Conservation (phyloP, 2,888 invertebrate genomes). For the Pyrocoelia pectoralis region DNA sequence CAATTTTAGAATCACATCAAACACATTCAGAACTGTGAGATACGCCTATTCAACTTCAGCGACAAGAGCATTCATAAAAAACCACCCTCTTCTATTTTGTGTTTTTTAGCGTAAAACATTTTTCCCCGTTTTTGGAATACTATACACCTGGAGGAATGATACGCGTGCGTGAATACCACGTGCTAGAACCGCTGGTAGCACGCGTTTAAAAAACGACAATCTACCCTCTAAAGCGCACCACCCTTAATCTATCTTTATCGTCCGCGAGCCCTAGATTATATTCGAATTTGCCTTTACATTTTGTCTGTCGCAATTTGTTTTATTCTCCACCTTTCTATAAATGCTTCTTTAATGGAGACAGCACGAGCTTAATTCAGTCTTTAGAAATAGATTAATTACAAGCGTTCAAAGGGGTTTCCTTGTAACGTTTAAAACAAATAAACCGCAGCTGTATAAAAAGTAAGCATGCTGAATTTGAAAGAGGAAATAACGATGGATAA, state of each 20-base stretch:
- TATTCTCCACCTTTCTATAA: conserved; percentile 11
- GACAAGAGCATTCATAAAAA: conserved; percentile 25
- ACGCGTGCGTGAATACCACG: conserved; percentile 39
- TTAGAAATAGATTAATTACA: neutral
- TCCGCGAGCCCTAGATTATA: conserved; percentile 27
- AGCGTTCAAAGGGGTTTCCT: neutral
- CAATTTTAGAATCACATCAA: conserved; percentile 18
- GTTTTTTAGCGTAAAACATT: conserved; percentile 38
- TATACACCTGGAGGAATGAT: conserved; percentile 37
- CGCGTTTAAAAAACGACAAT: conserved; percentile 35
- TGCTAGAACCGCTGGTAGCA: conserved; percentile 31
- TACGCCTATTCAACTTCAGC: conserved; percentile 20
- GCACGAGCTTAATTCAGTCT: neutral
- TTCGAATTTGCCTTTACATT: conserved; percentile 24
- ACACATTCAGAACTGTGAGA: neutral
- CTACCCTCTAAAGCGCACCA: conserved; percentile 27
- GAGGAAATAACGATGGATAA: conserved; percentile 28
- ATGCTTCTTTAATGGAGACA: conserved; percentile 30
- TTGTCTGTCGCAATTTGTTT: conserved; percentile 31
- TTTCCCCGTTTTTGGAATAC: conserved; percentile 39
- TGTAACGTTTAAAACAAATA: neutral
- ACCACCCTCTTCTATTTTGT: conserved; percentile 37
- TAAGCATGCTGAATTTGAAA: conserved; percentile 13
- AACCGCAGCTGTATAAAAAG: conserved; percentile 18
- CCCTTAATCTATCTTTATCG: conserved; percentile 37